Evolutionary conservation across 2,797 vertebrate species (phyloP), one percentile per base, ranked within the genome.

Genomic region (Oreonectes daqikongensis): DNA sequence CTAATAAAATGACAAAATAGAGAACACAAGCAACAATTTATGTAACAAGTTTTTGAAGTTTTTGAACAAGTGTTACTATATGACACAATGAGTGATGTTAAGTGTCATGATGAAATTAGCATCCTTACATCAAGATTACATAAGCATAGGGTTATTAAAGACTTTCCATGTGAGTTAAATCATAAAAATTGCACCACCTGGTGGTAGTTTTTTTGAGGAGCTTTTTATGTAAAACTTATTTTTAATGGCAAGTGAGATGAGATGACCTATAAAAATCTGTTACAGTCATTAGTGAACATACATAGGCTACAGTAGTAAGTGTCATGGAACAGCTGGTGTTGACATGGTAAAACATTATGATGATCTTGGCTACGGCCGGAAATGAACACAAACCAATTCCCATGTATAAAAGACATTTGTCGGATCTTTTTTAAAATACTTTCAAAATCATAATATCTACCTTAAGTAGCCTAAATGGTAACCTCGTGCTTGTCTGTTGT

Each of bases 181-280:
- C 50, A 88, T 88, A 88, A 89, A 87, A 87, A 81, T 79, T 86
- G 86, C 89, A 82, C 92, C 92, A 89, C 89, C 91, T 91, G 87
- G 92, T 92, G 92, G 92, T 52, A 17, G 28, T 61, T 46, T 50
- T 65, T 17, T n/a, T 10, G 30, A 24, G 6, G 14, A 17, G 2
- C 6, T 42, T 32, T n/a, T 50, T 60, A 57, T 69, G 32, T 48
- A 20, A 32, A 46, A 60, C 30, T 5, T 42, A 2, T 46, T 76
- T 50, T 76, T 50, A 30, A 22, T 46, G 18, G 24, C 35, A 67
- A 9, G 35, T 35, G 35, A 35, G 1, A 35, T 57, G 0, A 57
- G 2, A 32, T 32, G 26, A 57, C 24, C 35, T 55, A 67, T 66
- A 17, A 2, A n/a, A 52, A 65, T n/a, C 12, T 17, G 24, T 20